A percentile compares a stretch with the other conserved stretches of the same genome.
Evolutionary conservation across 2,113 vertebrate species (phyloP).

Genomic region (Columba janthina): DNA sequence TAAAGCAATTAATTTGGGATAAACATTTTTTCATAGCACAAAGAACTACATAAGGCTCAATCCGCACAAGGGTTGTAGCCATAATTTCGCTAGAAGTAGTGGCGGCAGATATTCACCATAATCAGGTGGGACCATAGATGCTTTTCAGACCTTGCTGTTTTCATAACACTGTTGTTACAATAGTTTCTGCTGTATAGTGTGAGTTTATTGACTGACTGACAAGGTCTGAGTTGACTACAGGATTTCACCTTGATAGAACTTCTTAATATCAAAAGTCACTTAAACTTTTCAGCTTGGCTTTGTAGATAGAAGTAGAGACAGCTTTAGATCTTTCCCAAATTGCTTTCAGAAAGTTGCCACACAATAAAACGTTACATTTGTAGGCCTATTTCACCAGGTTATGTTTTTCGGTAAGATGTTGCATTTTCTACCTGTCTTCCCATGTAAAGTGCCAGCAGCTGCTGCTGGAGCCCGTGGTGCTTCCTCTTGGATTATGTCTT

Average conservation of each 20-base stretch:
- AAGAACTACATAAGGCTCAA: background rate
- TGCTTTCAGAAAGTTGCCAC: background rate
- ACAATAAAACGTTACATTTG: background rate
- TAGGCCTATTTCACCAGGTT: background rate
- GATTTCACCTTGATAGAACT: background rate
- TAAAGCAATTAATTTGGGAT: background rate
- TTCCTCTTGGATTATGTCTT: conserved; percentile 34
- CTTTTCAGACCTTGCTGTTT: background rate
- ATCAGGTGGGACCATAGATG: background rate
- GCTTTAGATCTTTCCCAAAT: background rate
- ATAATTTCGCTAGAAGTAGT: background rate
- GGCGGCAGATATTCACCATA: background rate
- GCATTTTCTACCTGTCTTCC: background rate
- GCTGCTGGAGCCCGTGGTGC: background rate
- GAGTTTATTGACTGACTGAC: background rate
- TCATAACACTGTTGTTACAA: background rate
- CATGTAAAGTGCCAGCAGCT: background rate
- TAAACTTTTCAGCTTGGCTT: background rate
- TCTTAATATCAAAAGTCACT: background rate
- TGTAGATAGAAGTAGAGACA: background rate
- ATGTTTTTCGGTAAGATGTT: background rate
- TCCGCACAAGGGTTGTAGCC: fast-evolving
- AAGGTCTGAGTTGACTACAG: background rate
- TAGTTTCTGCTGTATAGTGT: background rate
- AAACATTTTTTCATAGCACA: background rate